Evolutionary conservation across 2,888 invertebrate species (phyloP).

Genomic region (Lasioglossum malachurum): DNA sequence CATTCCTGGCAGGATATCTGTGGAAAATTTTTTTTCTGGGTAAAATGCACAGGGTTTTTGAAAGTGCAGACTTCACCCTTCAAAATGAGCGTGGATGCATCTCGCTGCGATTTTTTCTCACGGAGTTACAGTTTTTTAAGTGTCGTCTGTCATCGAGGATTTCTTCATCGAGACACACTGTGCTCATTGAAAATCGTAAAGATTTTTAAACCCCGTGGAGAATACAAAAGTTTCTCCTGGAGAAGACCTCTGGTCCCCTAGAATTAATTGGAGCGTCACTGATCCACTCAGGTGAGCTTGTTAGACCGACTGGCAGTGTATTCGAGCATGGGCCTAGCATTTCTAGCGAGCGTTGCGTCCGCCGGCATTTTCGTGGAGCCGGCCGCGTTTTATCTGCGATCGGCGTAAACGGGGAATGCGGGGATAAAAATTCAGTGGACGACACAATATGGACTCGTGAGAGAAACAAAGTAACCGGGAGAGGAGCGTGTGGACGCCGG

Average conservation of each 20-base stretch:
- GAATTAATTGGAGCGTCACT: background rate
- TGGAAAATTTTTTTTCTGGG: too few species aligned
- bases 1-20: too few species aligned
- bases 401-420: constrained; percentile 33
- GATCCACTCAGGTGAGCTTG: background rate
- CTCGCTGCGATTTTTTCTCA: too few species aligned
- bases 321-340: background rate
- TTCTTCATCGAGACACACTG: too few species aligned
- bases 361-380: constrained; percentile 50
- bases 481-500: constrained; percentile 13
- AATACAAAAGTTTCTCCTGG: too few species aligned
- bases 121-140: too few species aligned
- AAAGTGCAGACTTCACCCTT: too few species aligned
- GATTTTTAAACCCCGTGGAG: too few species aligned
- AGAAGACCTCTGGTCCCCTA: background rate
- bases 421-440: constrained; percentile 65
- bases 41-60: accelerated
- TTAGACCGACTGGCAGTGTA: background rate
- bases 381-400: constrained; percentile 59
- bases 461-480: constrained; percentile 45
- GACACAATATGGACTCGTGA: constrained; percentile 60
- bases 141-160: too few species aligned
- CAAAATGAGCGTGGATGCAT: too few species aligned
- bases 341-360: background rate
- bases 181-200: background rate